phyloP scores from a whole-genome alignment of 2,113 vertebrate genomes.

The Strix uralensis region DNA sequence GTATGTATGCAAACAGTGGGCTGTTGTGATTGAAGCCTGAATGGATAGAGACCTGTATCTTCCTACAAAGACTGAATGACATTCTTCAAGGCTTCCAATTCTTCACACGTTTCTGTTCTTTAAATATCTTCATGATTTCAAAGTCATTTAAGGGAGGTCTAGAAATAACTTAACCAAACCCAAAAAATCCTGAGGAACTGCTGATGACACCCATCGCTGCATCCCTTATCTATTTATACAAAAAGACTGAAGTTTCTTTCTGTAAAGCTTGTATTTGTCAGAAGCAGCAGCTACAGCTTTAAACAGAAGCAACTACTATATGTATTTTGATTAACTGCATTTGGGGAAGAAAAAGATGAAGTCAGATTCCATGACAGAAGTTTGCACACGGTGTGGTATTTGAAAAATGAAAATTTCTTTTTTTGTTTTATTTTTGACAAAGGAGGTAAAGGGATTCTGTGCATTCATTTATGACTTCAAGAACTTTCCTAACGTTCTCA shows the following conservation, averaged over 20 bases:
- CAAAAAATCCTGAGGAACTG: neutral
- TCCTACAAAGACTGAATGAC: neutral
- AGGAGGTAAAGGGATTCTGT: neutral
- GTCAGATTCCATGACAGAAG: neutral
- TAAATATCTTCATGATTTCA: neutral
- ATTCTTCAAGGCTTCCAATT: neutral
- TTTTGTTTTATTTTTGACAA: neutral
- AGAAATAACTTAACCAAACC: neutral
- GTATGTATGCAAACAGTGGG: neutral
- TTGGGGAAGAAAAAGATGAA: neutral
- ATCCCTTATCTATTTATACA: neutral
- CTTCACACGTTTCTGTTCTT: neutral
- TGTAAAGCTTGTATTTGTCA: neutral
- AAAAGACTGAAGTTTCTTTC: neutral
- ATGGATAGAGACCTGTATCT: neutral
- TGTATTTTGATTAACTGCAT: neutral
- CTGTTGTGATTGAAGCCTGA: neutral
- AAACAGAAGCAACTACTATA: neutral
- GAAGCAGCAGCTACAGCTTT: neutral
- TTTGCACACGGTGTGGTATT: fast-evolving
- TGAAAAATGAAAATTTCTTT: neutral
- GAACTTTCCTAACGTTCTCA: neutral
- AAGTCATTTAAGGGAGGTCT: neutral
- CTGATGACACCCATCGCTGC: neutral
- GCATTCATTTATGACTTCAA: neutral